Conservation (phyloP, 2,797 vertebrate species). For the Fringilla coelebs region DNA sequence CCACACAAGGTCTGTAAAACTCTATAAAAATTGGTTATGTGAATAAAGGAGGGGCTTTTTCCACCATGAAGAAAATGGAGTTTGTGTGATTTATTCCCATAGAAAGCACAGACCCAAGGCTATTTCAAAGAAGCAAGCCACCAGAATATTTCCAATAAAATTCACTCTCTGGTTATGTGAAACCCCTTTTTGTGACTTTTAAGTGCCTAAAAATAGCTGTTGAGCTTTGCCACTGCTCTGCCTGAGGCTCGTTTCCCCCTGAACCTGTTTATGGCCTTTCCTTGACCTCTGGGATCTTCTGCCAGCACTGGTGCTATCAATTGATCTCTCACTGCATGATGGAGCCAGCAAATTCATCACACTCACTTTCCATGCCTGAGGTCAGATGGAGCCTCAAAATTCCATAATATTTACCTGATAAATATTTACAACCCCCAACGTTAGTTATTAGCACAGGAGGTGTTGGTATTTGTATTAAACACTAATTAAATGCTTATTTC, state of each 20-base stretch:
- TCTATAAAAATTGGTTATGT: background rate
- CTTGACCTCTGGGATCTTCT: background rate
- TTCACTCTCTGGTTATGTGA: background rate
- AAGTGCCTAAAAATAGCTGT: background rate
- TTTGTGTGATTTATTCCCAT: background rate
- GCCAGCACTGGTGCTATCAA: background rate
- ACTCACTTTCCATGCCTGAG: background rate
- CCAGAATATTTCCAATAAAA: background rate
- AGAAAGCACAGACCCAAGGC: background rate
- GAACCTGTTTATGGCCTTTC: background rate
- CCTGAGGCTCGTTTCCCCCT: background rate
- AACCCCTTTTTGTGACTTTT: background rate
- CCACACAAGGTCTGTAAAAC: background rate
- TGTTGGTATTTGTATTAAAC: background rate
- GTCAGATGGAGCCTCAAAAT: background rate
- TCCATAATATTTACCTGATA: constrained; percentile 4
- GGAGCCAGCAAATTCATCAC: background rate
- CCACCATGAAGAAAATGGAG: background rate
- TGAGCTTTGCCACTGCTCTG: background rate
- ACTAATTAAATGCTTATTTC: constrained; percentile 51
- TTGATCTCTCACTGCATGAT: background rate
- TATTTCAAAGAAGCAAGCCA: background rate
- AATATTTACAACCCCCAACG: background rate
- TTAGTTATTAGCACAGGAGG: background rate
- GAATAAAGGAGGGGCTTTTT: background rate